These are phyloP conservation scores for Cyanoliseus patagonus DNA, from an alignment of 2,113 vertebrate genomes.

Conservation along the genomic window DNA sequence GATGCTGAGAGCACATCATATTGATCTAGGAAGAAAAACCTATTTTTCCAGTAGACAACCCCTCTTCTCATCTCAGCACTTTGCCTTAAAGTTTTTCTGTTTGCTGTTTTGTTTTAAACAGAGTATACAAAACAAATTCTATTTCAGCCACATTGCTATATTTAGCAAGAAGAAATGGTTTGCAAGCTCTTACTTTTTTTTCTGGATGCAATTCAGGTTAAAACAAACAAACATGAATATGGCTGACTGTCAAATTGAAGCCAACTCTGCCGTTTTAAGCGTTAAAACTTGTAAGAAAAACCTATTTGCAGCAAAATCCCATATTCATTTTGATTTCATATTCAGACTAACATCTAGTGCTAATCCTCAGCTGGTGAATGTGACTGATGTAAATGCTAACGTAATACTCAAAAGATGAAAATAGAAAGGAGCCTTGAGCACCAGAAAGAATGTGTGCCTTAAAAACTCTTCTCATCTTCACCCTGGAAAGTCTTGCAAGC, in stretches of 20 bases:
- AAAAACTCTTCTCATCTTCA: slow-evolving; percentile 42
- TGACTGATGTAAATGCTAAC: slow-evolving; percentile 52
- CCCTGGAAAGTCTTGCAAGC: background rate
- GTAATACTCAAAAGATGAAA: slow-evolving; percentile 24
- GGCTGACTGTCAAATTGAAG: slow-evolving; percentile 69
- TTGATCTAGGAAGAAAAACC: slow-evolving; percentile 78
- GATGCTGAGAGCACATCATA: slow-evolving; percentile 75
- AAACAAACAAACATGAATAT: slow-evolving; percentile 64
- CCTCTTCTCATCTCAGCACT: slow-evolving; percentile 71
- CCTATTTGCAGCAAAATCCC: slow-evolving; percentile 24
- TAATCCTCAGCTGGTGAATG: slow-evolving; percentile 39
- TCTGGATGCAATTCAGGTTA: slow-evolving; percentile 67
- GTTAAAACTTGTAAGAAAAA: slow-evolving; percentile 39
- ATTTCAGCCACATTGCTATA: slow-evolving; percentile 61
- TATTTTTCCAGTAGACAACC: slow-evolving; percentile 65
- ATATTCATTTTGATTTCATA: slow-evolving; percentile 36
- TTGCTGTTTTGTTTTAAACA: slow-evolving; percentile 61
- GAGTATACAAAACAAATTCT: slow-evolving; percentile 66
- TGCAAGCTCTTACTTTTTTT: slow-evolving; percentile 37
- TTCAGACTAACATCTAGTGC: slow-evolving; percentile 39
- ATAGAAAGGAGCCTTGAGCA: slow-evolving; percentile 48
- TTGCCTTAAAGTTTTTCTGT: slow-evolving; percentile 60
- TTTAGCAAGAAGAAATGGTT: slow-evolving; percentile 66
- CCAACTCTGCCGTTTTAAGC: slow-evolving; percentile 35
- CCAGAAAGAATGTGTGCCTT: background rate